These are phyloP conservation scores for Paradoxurus hermaphroditus DNA, from an alignment of 2,113 vertebrate species.

Conservation along the genomic window DNA sequence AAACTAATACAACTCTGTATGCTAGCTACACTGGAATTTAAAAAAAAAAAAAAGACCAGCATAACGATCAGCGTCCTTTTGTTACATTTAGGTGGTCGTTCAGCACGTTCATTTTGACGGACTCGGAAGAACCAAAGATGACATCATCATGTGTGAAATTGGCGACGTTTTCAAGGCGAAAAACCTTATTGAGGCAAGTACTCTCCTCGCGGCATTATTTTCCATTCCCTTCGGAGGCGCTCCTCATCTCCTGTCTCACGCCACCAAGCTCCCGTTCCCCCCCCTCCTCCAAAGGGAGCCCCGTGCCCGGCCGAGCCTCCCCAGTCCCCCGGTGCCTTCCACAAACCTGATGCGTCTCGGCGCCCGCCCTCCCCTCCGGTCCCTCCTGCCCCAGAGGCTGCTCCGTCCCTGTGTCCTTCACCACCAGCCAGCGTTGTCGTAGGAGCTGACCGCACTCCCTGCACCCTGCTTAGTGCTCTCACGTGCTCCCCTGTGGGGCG, in stretches of 20 bases:
- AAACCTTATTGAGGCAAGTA: slow-evolving; percentile 95
- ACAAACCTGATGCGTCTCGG: rapidly evolving
- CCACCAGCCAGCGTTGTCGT: rapidly evolving
- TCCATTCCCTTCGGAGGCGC: rapidly evolving
- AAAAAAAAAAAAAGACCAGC: neutral
- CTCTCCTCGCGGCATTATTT: neutral
- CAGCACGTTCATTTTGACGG: slow-evolving; percentile 96
- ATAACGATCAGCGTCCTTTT: neutral
- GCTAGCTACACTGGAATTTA: neutral
- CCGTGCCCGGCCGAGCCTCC: neutral
- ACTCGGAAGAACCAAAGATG: slow-evolving; percentile 95
- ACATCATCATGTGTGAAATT: slow-evolving; percentile 95
- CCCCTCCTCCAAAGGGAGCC: neutral
- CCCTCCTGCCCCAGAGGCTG: rapidly evolving
- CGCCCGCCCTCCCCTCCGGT: rapidly evolving
- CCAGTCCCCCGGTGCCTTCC: neutral
- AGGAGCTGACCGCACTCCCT: rapidly evolving
- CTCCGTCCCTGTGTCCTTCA: rapidly evolving
- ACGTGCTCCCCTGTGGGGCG: rapidly evolving
- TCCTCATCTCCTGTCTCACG: rapidly evolving
- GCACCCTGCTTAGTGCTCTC: rapidly evolving
- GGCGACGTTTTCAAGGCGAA: slow-evolving; percentile 93
- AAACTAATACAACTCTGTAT: neutral
- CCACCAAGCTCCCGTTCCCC: rapidly evolving
- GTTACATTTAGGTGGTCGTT: slow-evolving; percentile 89